A percentile compares a stretch with the other conserved stretches of the same genome.
These are phyloP conservation scores for Leptonema lineaticorne DNA, from an alignment of 1,140 invertebrate genomes.

Conservation along the genomic window DNA sequence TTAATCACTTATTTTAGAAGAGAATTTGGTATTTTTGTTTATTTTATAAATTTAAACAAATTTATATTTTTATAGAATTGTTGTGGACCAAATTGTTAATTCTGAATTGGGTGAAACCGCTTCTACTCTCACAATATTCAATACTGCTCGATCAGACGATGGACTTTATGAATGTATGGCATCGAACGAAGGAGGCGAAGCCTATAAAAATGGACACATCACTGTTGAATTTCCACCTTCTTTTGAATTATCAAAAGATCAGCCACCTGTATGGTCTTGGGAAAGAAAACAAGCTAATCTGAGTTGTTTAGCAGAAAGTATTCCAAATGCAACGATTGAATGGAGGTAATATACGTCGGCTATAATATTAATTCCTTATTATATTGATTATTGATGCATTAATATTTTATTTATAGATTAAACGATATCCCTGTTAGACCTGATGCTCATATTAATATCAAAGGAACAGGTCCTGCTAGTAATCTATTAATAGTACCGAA, in stretches of 20 bases:
- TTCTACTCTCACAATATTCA: slow-evolving; percentile 65
- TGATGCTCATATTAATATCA: slow-evolving; percentile 60
- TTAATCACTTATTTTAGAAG: neutral
- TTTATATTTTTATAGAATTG: slow-evolving; percentile 57
- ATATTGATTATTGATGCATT: slow-evolving; percentile 7
- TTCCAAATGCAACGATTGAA: slow-evolving; percentile 88
- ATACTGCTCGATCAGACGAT: slow-evolving; percentile 70
- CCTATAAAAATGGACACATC: slow-evolving; percentile 76
- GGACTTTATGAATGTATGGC: slow-evolving; percentile 88
- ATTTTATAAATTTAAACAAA: slow-evolving; percentile 3
- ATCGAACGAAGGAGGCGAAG: slow-evolving; percentile 72
- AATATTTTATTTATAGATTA: slow-evolving; percentile 47
- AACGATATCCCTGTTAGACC: slow-evolving; percentile 56
- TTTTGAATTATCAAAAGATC: slow-evolving; percentile 71
- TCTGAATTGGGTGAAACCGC: slow-evolving; percentile 62
- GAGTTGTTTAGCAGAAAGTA: slow-evolving; percentile 83
- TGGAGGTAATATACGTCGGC: slow-evolving; percentile 62
- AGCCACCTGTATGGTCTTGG: slow-evolving; percentile 77
- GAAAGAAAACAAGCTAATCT: slow-evolving; percentile 76
- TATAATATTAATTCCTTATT: slow-evolving; percentile 34
- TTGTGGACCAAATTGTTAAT: slow-evolving; percentile 57
- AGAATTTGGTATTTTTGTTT: neutral
- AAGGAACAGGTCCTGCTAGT: slow-evolving; percentile 68
- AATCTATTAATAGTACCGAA: slow-evolving; percentile 66
- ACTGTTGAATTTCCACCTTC: slow-evolving; percentile 80